Percentiles rank a stretch among this genome's conserved stretches.
phyloP scores from a whole-genome alignment of 2,888 invertebrate species.

The Rambutsinella grinnellia region DNA sequence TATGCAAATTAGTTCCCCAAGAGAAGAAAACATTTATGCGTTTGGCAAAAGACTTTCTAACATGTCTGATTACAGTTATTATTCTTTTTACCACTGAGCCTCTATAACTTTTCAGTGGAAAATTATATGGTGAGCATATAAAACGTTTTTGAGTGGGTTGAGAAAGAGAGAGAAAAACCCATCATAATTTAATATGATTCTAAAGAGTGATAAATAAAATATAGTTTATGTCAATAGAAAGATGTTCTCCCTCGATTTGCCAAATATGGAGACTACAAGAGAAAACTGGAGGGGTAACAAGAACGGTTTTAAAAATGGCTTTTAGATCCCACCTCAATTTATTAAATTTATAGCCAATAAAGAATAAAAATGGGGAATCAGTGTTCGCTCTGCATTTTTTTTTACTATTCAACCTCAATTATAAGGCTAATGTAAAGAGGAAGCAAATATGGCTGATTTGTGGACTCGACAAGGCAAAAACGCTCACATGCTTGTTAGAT shows the following conservation, averaged over 20 bases:
- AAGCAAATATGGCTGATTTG: not conserved
- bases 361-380: not conserved
- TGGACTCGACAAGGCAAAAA: not conserved
- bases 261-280: conserved; percentile 37
- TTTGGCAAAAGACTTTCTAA: conserved; percentile 9
- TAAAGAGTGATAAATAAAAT: conserved; percentile 48
- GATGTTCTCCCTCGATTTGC: not conserved
- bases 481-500: not conserved
- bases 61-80: not conserved
- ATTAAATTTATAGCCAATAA: not conserved
- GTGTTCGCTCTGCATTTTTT: not conserved
- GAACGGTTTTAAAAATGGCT: conserved; percentile 1
- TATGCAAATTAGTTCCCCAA: conserved; percentile 46
- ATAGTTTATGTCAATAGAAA: conserved; percentile 28
- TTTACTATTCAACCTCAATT: not conserved
- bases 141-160: conserved; percentile 12
- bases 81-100: not conserved
- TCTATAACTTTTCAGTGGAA: not conserved
- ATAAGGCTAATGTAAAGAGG: not conserved
- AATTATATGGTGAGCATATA: not conserved
- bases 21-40: conserved; percentile 23
- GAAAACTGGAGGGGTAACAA: conserved; percentile 31
- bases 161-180: not conserved
- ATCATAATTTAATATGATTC: conserved; percentile 31
- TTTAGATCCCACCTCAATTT: not conserved